Evolutionary conservation across 2,113 vertebrate genomes (phyloP), one percentile per base, ranked within the genome.

Genomic region (Campylomormyrus tamandua): DNA sequence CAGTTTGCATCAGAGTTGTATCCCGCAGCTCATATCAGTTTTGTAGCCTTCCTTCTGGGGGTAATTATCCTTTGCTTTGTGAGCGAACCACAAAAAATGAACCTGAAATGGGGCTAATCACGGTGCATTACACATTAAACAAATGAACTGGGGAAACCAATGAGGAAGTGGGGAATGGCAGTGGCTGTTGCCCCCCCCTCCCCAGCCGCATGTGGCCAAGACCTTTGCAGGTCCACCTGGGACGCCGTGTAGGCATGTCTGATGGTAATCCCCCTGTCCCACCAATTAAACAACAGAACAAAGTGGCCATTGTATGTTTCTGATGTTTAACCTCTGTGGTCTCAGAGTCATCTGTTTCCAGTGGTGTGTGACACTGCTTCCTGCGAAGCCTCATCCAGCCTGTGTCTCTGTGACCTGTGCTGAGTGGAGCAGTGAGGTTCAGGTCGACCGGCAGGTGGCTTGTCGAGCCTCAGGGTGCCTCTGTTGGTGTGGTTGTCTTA

Each of bases 261-360:
- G 83, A 3, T 46, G 21, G 35, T 66, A 31, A 50, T 35, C 13
- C 46, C 45, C n/a, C 62, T n/a, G 21, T 46, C 70, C 46, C 88
- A 1, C 49, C 91, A 89, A 90, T 91, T 93, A 89, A 2, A 24
- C 85, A 90, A 50, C 91, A 85, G 90, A 93, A 94, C 91, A 94
- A 92, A 91, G 89, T 90, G 70, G 87, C 91, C 89, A 93, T 93
- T 94, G 92, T 94, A 90, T 90, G 92, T 93, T 93, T 94, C 92
- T 93, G 93, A 92, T 92, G 92, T 92, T 91, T 95, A 92, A 93
- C 93, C 93, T 92, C 53, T 94, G 92, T 92, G 90, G 93, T 74
- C 39, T 62, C 58, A 77, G 17, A 91, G 91, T 90, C 90, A 92
- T 93, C 90, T 88, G 93, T 93, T 92, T 93, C 90, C 49, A 92